A percentile compares a stretch with the other conserved stretches of the same genome.
These are phyloP conservation scores for Romanogobio albipinnatus DNA, from an alignment of 2,113 vertebrate genomes.

Conservation along the genomic window DNA sequence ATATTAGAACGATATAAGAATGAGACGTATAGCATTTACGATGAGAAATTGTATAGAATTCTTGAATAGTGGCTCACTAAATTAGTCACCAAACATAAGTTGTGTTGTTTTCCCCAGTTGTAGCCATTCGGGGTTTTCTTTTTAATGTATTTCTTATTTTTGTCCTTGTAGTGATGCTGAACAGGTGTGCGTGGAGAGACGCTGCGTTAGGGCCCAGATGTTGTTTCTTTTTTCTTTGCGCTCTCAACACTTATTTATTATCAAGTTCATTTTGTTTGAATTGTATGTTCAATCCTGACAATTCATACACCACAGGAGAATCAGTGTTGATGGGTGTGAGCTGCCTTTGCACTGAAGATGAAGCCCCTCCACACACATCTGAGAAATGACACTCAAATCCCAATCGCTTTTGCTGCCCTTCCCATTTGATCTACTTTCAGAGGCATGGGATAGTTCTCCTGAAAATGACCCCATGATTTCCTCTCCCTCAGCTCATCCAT, in stretches of 20 bases:
- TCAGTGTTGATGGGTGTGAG: slow-evolving; percentile 62
- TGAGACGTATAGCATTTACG: slow-evolving; percentile 76
- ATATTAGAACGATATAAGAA: slow-evolving; percentile 80
- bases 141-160: slow-evolving; percentile 49
- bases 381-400: background rate
- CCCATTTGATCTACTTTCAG: background rate
- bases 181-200: slow-evolving; percentile 52
- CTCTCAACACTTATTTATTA: slow-evolving; percentile 41
- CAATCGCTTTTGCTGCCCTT: background rate
- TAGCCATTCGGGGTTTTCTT: slow-evolving; percentile 46
- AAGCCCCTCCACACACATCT: slow-evolving; percentile 47
- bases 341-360: slow-evolving; percentile 61
- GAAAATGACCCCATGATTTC: no score
- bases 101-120: slow-evolving; percentile 48
- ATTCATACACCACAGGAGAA: slow-evolving; percentile 73
- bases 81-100: slow-evolving; percentile 71
- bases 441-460: background rate
- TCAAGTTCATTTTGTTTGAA: slow-evolving; percentile 59
- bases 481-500: no score
- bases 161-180: slow-evolving; percentile 50
- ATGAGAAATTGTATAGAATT: slow-evolving; percentile 75
- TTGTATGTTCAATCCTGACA: slow-evolving; percentile 67
- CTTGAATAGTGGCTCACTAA: slow-evolving; percentile 75
- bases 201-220: slow-evolving; percentile 60
- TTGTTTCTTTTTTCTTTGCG: background rate